Evolutionary conservation across 2,888 invertebrate genomes (phyloP), one percentile per base, ranked within the genome.

Genomic region (Nymphalis c-album): DNA sequence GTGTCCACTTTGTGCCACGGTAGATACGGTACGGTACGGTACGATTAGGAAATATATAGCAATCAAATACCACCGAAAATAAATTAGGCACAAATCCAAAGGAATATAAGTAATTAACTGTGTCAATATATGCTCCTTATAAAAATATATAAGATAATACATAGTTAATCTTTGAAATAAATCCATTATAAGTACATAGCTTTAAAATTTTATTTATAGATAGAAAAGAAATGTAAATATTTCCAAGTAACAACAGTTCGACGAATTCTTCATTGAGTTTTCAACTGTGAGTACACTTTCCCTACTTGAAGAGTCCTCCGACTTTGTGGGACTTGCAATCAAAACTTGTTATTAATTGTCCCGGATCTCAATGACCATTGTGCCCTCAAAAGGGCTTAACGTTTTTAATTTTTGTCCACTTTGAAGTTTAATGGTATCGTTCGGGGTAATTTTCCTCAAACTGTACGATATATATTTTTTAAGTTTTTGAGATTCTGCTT

Each of bases 321-420:
- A 48, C n/a, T 55, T 55, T 47, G 59, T 46, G 47, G 48, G 47
- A 46, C 8, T 26, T 31, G 57, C 48, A 60, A 64, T 63, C 63
- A 57, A 60, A 64, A 60, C 47, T 55, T 60, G 60, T 50, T 64
- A 68, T 60, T 68, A 64, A 68, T 64, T 60, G 65, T 60, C 46
- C 51, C 50, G 45, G 10, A 18, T 17, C 46, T 53, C 45, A 60
- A 60, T 53, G 46, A 31, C 46, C 53, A 53, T 63, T 60, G 50
- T 22, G 40, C 50, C 31, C 18, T 31, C 31, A 40, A 50, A 50
- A 61, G 61, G 61, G 20, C 61, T 61, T 61, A 57, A 61, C 45
- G 47, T 57, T 48, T 66, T 61, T 46, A 45, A 26, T 48, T 50
- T 46, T 57, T 61, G 35, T 55, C 57, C 20, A 13, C 48, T 62